phyloP scores from a whole-genome alignment of 2,797 vertebrate species.

The Notoglanidium macrostoma region DNA sequence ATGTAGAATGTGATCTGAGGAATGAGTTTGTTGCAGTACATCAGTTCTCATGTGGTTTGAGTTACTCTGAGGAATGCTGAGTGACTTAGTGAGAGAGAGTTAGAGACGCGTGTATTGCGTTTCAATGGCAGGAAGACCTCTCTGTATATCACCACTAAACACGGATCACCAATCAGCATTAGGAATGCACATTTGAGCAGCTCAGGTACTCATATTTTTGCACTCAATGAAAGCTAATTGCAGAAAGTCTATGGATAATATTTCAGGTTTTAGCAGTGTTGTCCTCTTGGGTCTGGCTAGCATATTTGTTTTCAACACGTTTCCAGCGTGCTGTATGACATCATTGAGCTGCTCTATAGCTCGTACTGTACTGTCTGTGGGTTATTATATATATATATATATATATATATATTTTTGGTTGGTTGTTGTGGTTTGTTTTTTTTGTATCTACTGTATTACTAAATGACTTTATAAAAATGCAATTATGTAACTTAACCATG shows the following conservation, averaged over 20 bases:
- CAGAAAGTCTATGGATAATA: background rate
- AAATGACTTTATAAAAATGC: background rate
- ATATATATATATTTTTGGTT: fast-evolving
- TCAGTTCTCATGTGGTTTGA: constrained; percentile 30
- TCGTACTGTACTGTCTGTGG: background rate
- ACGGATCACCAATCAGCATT: background rate
- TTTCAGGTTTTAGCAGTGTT: constrained; percentile 7
- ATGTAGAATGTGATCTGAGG: background rate
- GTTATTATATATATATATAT: background rate
- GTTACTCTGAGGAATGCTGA: constrained; percentile 22
- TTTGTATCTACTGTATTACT: background rate
- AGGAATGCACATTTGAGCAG: background rate
- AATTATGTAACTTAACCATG: background rate
- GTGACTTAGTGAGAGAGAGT: constrained; percentile 13
- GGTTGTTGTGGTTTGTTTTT: background rate
- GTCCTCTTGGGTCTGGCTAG: background rate
- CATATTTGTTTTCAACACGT: background rate
- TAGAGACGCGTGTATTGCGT: background rate
- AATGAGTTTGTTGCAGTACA: constrained; percentile 20
- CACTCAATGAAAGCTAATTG: constrained; percentile 1
- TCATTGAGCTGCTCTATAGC: background rate
- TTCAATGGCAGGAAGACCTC: constrained; percentile 10
- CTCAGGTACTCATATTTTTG: background rate
- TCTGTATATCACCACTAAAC: constrained; percentile 26
- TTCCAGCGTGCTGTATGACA: background rate